Evolutionary conservation across 2,888 invertebrate genomes (phyloP).

Genomic region (Platycheirus albimanus): DNA sequence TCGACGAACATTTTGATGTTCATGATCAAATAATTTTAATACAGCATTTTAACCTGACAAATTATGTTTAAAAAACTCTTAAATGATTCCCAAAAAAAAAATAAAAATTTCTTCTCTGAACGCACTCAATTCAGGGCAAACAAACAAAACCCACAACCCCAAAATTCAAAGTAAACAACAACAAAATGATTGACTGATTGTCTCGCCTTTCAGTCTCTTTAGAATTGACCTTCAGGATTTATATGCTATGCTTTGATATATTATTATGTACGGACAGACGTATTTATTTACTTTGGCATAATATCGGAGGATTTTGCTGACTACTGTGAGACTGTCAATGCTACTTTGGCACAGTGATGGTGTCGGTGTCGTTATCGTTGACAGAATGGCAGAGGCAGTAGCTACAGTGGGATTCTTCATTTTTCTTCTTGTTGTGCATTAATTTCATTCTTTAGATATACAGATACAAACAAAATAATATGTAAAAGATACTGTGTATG

Average conservation of each 20-base stretch:
- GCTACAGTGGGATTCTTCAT: not conserved
- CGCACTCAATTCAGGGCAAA: conserved; percentile 19
- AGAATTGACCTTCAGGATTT: conserved; percentile 54
- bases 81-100: no score
- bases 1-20: no score
- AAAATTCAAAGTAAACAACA: conserved; percentile 46
- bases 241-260: conserved; percentile 1
- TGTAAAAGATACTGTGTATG: not conserved
- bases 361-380: no score
- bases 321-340: conserved; percentile 26
- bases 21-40: no score
- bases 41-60: no score
- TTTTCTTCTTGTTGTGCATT: conserved; percentile 37
- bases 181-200: conserved; percentile 48
- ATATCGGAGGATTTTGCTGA: conserved; percentile 23
- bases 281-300: conserved; percentile 44
- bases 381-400: not conserved
- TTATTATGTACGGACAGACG: conserved; percentile 8
- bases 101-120: not conserved
- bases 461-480: not conserved
- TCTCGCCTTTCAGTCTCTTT: conserved; percentile 68
- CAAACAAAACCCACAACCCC: conserved; percentile 34
- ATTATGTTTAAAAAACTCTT: no score
- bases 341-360: conserved; percentile 1
- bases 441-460: conserved; percentile 14